phyloP scores from a whole-genome alignment of 2,113 vertebrate species.

The Pantherophis guttatus region DNA sequence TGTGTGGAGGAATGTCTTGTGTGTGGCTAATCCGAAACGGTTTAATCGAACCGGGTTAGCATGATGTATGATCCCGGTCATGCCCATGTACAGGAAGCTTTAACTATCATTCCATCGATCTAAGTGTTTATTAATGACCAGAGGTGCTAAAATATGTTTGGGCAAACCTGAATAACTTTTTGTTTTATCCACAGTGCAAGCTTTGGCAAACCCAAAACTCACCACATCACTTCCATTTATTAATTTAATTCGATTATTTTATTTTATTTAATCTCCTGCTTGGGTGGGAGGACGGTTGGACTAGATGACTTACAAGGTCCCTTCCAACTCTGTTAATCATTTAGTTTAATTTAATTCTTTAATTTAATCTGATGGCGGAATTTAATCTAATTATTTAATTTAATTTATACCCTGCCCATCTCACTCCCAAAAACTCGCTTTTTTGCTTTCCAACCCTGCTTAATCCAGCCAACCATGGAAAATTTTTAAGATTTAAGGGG shows the following conservation, averaged over 20 bases:
- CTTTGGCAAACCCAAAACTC: background rate
- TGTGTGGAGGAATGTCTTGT: background rate
- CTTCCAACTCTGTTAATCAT: no score
- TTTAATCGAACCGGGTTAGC: background rate
- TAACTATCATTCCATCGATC: background rate
- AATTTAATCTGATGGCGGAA: no score
- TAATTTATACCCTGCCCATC: background rate
- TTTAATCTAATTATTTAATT: no score
- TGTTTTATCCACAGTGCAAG: background rate
- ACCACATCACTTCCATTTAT: background rate
- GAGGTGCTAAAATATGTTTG: no score
- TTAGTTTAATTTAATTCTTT: no score
- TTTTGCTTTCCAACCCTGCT: background rate
- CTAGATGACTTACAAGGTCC: no score
- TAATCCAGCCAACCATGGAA: background rate
- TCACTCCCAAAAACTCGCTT: background rate
- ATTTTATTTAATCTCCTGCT: no score
- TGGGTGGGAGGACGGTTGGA: no score
- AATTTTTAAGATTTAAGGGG: background rate
- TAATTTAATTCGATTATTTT: background rate
- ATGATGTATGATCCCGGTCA: background rate
- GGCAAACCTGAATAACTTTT: background rate
- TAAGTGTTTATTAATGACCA: background rate
- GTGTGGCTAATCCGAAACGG: background rate
- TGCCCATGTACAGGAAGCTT: background rate